Conservation (phyloP, 2,113 vertebrate genomes). For the Platycercus adscitus region DNA sequence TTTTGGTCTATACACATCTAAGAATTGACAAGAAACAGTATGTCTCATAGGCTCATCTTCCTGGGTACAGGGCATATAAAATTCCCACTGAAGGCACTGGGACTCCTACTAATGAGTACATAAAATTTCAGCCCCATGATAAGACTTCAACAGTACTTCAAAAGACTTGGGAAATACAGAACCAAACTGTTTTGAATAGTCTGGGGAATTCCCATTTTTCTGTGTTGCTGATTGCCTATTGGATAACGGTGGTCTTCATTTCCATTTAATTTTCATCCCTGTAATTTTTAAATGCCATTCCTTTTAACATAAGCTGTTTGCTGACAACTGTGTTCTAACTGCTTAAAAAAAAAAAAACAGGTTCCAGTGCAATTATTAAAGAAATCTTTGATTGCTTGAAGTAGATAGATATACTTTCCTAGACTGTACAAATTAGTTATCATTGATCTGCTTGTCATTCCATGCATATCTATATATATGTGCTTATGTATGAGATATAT, state of each 20-base stretch:
- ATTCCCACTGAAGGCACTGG: background rate
- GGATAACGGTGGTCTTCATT: conserved; percentile 50
- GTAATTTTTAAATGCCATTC: conserved; percentile 65
- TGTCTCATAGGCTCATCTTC: background rate
- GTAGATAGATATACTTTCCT: conserved; percentile 67
- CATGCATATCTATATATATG: conserved; percentile 57
- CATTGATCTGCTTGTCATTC: conserved; percentile 74
- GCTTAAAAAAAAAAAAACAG: conserved; percentile 61
- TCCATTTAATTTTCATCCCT: conserved; percentile 63
- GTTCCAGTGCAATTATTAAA: conserved; percentile 75
- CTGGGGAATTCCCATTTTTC: conserved; percentile 24
- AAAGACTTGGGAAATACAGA: conserved; percentile 4
- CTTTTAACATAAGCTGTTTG: conserved; percentile 67
- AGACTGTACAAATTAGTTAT: conserved; percentile 73
- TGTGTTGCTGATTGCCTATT: conserved; percentile 15
- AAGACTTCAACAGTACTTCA: background rate
- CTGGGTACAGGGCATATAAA: background rate
- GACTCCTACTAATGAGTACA: background rate
- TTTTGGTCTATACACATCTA: background rate
- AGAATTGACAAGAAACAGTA: background rate
- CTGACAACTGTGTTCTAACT: conserved; percentile 76
- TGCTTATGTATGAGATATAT: background rate
- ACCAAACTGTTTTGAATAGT: conserved; percentile 26
- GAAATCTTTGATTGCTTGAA: conserved; percentile 71
- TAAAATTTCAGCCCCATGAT: background rate